Evolutionary conservation across 2,797 vertebrate species (phyloP).

Genomic region (Halcyon leucocephala): DNA sequence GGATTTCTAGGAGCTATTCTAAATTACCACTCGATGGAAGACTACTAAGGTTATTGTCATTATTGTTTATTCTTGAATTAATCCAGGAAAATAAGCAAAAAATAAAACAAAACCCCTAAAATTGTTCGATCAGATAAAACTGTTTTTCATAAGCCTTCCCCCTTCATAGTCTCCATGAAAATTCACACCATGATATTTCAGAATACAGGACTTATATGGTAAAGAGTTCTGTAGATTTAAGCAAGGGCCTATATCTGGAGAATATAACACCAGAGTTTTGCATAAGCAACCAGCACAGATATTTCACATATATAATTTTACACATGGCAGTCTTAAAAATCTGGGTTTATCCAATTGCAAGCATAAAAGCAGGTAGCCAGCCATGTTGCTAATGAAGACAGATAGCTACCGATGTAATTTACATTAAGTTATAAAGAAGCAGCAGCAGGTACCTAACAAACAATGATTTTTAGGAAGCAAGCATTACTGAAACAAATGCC

Average conservation of each 20-base stretch:
- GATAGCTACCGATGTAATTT: neutral
- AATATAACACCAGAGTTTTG: neutral
- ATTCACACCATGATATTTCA: neutral
- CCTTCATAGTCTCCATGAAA: neutral
- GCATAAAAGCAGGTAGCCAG: fast-evolving
- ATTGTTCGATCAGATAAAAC: neutral
- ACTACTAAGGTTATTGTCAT: neutral
- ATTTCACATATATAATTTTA: neutral
- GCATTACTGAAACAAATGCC: neutral
- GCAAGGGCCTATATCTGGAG: neutral
- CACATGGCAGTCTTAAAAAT: neutral
- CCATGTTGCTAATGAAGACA: neutral
- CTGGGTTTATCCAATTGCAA: neutral
- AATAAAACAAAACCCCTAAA: neutral
- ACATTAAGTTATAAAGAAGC: neutral
- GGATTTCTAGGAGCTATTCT: neutral
- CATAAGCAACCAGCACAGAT: neutral
- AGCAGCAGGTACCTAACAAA: neutral
- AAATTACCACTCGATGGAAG: fast-evolving
- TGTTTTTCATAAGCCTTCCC: neutral
- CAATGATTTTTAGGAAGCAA: neutral
- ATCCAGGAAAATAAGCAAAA: neutral
- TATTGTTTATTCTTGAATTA: neutral
- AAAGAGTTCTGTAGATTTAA: neutral
- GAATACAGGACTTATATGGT: fast-evolving